Evolutionary conservation across 2,113 vertebrate genomes (phyloP).

Genomic region (Pheucticus melanocephalus): DNA sequence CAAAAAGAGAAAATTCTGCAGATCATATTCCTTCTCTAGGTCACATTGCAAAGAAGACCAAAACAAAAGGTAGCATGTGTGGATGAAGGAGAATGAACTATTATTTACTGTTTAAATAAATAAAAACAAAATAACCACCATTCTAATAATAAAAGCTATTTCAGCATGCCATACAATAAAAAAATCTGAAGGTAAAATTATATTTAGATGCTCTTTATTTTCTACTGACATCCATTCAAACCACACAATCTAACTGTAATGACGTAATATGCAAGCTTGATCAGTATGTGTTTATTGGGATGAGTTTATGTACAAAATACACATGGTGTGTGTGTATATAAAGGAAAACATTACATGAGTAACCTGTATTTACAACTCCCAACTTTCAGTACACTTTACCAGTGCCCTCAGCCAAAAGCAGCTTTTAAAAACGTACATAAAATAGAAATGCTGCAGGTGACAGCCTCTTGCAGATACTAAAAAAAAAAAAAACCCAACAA

Average conservation of each 20-base stretch:
- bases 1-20: conserved; percentile 31
- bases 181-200: background rate
- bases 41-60: conserved; percentile 42
- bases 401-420: background rate
- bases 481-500: background rate
- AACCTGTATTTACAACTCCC: background rate
- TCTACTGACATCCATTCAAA: background rate
- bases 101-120: background rate
- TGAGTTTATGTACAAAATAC: background rate
- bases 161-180: background rate
- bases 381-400: background rate
- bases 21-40: conserved; percentile 5
- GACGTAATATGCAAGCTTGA: conserved; percentile 30
- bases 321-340: background rate
- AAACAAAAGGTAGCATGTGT: conserved; percentile 55
- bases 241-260: background rate
- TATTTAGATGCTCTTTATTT: background rate
- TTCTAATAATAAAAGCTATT: background rate
- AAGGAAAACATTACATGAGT: conserved; percentile 3
- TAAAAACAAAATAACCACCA: background rate
- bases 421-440: background rate
- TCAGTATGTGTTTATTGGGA: conserved; percentile 14
- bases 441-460: background rate
- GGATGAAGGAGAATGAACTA: background rate
- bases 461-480: background rate